These are phyloP conservation scores for Spea hammondii DNA, from an alignment of 2,797 vertebrate genomes.

Conservation along the genomic window DNA sequence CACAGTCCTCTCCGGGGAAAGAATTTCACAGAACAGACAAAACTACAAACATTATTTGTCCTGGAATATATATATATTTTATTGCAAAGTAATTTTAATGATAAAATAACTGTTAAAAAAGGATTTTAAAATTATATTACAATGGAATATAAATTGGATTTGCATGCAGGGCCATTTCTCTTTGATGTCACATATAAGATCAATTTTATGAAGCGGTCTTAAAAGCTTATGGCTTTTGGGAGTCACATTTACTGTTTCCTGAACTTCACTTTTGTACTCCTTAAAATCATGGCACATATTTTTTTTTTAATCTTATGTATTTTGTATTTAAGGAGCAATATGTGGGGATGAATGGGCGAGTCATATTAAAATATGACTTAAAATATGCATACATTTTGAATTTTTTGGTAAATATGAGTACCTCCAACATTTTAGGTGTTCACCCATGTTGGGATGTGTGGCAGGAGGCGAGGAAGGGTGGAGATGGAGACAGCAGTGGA, in stretches of 20 bases:
- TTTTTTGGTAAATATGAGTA: too few relatives aligned
- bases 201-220: constrained; percentile 26
- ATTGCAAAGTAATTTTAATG: constrained; percentile 32
- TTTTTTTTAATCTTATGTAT: too few relatives aligned
- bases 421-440: too few relatives aligned
- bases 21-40: constrained; percentile 22
- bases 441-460: too few relatives aligned
- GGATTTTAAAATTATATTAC: constrained; percentile 27
- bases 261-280: too few relatives aligned
- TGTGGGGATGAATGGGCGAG: too few relatives aligned
- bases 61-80: constrained; percentile 26
- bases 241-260: not conserved
- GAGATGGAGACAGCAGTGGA: too few relatives aligned
- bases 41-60: constrained; percentile 35
- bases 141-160: constrained; percentile 14
- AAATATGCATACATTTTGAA: too few relatives aligned
- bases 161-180: constrained; percentile 17
- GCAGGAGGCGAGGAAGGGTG: too few relatives aligned
- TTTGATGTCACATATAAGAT: constrained; percentile 55
- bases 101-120: constrained; percentile 29
- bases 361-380: too few relatives aligned
- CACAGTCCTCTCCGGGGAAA: constrained; percentile 34
- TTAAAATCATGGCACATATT: too few relatives aligned
- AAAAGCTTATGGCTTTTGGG: constrained; percentile 16
- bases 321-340: too few relatives aligned